Evolutionary conservation across 1,140 invertebrate species (phyloP).

Genomic region (Propsilocerus akamusi): DNA sequence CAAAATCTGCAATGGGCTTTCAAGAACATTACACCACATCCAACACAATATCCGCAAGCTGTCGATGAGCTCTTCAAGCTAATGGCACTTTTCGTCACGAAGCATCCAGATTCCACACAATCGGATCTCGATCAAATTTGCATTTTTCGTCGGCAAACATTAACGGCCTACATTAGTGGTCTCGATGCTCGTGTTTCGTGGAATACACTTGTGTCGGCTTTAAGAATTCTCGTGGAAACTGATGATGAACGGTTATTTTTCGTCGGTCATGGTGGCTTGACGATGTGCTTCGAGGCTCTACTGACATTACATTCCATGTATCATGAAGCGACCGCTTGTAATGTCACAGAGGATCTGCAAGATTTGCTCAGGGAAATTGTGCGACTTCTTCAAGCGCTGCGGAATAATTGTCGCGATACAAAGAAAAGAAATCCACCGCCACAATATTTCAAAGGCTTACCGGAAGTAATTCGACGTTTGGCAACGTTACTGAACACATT

Average conservation of each 20-base stretch:
- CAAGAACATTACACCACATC: conserved; percentile 86
- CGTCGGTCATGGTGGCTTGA: conserved; percentile 71
- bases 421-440: conserved; percentile 6
- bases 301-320: conserved; percentile 85
- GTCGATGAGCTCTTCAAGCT: conserved; percentile 81
- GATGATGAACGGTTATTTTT: conserved; percentile 77
- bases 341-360: conserved; percentile 61
- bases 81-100: conserved; percentile 65
- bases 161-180: conserved; percentile 62
- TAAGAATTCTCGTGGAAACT: conserved; percentile 70
- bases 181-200: conserved; percentile 23
- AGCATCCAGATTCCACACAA: conserved; percentile 54
- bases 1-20: conserved; percentile 94
- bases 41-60: conserved; percentile 75
- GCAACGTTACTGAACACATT: conserved; percentile 79
- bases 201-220: conserved; percentile 75
- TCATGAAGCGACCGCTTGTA: conserved; percentile 80
- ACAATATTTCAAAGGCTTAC: conserved; percentile 58
- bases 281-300: conserved; percentile 77
- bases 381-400: conserved; percentile 16
- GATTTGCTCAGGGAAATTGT: conserved; percentile 56
- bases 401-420: conserved; percentile 15
- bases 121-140: conserved; percentile 64
- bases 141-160: conserved; percentile 59
- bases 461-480: conserved; percentile 63